A percentile compares a stretch with the other conserved stretches of the same genome.
Conservation (phyloP, 1,140 invertebrate genomes). For the Mesaphorura yosii region DNA sequence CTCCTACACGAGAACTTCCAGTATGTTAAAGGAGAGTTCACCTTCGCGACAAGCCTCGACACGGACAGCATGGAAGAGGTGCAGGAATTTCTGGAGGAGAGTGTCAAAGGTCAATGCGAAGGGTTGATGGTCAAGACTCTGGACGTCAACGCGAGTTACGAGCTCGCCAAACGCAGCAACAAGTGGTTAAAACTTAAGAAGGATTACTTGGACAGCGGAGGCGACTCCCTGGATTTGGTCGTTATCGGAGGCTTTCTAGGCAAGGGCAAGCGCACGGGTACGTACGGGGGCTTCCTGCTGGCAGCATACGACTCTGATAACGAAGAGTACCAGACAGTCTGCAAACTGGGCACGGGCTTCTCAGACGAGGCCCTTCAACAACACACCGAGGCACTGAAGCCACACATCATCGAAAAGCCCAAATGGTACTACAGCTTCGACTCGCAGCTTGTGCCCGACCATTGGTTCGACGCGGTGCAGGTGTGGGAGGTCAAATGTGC, state of each 20-base stretch:
- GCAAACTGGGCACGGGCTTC: constrained; percentile 96
- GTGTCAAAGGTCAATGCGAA: constrained; percentile 87
- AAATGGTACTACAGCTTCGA: constrained; percentile 83
- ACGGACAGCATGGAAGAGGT: constrained; percentile 83
- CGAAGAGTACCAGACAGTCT: constrained; percentile 88
- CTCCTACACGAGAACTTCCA: constrained; percentile 63
- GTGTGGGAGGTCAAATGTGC: constrained; percentile 99
- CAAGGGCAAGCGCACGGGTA: constrained; percentile 84
- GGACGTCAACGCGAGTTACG: constrained; percentile 84
- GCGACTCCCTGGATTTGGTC: constrained; percentile 87
- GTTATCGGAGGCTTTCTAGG: constrained; percentile 92
- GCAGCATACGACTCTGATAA: constrained; percentile 89
- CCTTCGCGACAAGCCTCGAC: constrained; percentile 74
- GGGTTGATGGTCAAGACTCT: constrained; percentile 98
- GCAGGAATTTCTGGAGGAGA: constrained; percentile 85
- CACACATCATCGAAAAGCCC: constrained; percentile 58
- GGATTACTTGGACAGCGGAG: constrained; percentile 90
- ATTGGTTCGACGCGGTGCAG: constrained; percentile 84
- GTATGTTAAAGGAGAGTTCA: constrained; percentile 70
- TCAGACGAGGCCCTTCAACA: constrained; percentile 76
- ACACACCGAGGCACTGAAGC: constrained; percentile 65
- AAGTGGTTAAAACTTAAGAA: constrained; percentile 99
- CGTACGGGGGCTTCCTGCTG: constrained; percentile 89
- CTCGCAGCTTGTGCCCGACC: constrained; percentile 65
- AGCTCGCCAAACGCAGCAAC: constrained; percentile 91